Conservation (phyloP, 2,888 invertebrate species). For the Lycocerus yunnanus region DNA sequence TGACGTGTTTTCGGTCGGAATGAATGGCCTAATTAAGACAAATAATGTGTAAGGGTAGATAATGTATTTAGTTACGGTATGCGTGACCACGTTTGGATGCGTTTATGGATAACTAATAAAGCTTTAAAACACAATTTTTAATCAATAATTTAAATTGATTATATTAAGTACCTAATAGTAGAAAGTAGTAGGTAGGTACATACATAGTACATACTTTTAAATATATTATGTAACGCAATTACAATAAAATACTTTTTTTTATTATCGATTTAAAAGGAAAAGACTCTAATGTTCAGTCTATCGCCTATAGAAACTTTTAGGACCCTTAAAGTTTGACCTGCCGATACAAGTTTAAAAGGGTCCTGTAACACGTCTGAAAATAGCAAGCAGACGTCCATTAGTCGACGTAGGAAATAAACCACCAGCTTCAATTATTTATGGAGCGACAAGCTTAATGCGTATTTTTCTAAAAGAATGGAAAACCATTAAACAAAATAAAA, state of each 20-base stretch:
- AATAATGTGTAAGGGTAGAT: slow-evolving; percentile 26
- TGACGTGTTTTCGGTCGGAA: slow-evolving; percentile 17
- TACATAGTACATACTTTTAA: too few species aligned
- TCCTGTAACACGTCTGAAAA: slow-evolving; percentile 36
- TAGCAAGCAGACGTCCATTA: slow-evolving; percentile 35
- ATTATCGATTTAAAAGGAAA: slow-evolving; percentile 13
- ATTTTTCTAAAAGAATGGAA: slow-evolving; percentile 2
- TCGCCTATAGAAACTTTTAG: slow-evolving; percentile 30
- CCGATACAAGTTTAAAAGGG: slow-evolving; percentile 40
- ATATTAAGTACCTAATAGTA: too few species aligned
- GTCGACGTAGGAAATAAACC: slow-evolving; percentile 23
- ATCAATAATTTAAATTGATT: slow-evolving; percentile 28
- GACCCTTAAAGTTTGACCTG: slow-evolving; percentile 24
- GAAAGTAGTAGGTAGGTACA: too few species aligned
- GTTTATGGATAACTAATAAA: slow-evolving; percentile 10
- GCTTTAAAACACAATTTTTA: slow-evolving; percentile 8
- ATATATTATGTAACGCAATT: neutral
- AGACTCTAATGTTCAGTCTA: slow-evolving; percentile 13
- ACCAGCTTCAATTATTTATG: slow-evolving; percentile 33
- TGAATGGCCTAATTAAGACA: slow-evolving; percentile 40
- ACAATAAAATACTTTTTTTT: slow-evolving; percentile 5
- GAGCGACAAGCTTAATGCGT: slow-evolving; percentile 3
- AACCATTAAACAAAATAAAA: slow-evolving; percentile 10
- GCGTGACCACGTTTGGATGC: slow-evolving; percentile 26
- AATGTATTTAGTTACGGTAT: slow-evolving; percentile 24